Conservation (phyloP, 2,888 invertebrate genomes). For the Cynaeus angustus region DNA sequence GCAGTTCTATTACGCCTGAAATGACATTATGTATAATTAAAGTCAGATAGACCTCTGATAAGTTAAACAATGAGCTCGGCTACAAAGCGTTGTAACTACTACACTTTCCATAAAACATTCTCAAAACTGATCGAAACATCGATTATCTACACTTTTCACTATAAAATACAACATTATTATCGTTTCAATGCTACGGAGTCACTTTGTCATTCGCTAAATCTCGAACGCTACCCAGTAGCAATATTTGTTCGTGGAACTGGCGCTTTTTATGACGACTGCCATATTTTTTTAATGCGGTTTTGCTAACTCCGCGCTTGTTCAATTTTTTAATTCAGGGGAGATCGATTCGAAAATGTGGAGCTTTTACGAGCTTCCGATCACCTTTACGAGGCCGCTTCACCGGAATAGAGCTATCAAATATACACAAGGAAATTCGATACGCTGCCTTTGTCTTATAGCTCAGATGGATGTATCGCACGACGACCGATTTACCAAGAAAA, state of each 20-base stretch:
- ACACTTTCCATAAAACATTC: not conserved
- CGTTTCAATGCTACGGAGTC: constrained; percentile 1
- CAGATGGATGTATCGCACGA: not conserved
- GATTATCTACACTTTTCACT: constrained; percentile 18
- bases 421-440: constrained; percentile 26
- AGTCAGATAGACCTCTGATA: constrained; percentile 34
- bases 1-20: constrained; percentile 26
- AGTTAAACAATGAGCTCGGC: constrained; percentile 29
- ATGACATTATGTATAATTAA: constrained; percentile 37
- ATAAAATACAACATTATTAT: constrained; percentile 26
- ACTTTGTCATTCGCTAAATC: constrained; percentile 18
- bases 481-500: not conserved
- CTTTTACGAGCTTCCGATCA: constrained; percentile 33
- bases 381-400: constrained; percentile 32
- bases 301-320: constrained; percentile 22
- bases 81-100: constrained; percentile 6
- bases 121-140: not conserved
- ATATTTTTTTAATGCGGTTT: constrained; percentile 28
- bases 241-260: constrained; percentile 16
- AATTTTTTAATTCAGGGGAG: constrained; percentile 30
- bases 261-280: constrained; percentile 6
- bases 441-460: constrained; percentile 7
- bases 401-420: constrained; percentile 35
- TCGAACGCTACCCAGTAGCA: constrained; percentile 1
- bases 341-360: constrained; percentile 25